Percentiles rank a stretch among this genome's conserved stretches.
These are phyloP conservation scores for Ormyrus labotus DNA, from an alignment of 2,888 invertebrate species.

Conservation along the genomic window DNA sequence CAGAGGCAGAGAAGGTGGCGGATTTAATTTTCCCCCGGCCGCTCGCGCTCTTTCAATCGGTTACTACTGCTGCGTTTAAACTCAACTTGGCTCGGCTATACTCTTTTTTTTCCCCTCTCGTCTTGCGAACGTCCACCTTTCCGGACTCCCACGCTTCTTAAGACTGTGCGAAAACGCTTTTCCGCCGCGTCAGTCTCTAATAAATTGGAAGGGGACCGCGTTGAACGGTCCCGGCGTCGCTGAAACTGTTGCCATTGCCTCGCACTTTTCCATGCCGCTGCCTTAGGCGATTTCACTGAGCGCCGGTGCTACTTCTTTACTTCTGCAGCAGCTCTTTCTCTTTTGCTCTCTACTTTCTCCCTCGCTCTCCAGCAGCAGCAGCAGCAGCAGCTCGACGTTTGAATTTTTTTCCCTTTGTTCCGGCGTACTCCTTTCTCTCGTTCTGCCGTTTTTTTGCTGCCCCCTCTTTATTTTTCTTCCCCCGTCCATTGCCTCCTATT, in stretches of 20 bases:
- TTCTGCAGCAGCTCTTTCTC: not conserved
- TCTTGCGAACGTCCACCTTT: constrained; percentile 31
- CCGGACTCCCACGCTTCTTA: constrained; percentile 53
- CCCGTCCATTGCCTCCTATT: constrained; percentile 1
- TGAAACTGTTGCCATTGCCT: constrained; percentile 18
- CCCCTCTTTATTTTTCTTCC: constrained; percentile 19
- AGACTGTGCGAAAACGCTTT: constrained; percentile 34
- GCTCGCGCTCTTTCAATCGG: constrained; percentile 43
- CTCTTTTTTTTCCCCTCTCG: not conserved
- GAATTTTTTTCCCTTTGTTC: constrained; percentile 30
- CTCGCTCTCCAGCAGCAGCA: not conserved
- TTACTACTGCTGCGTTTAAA: constrained; percentile 27
- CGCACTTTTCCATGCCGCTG: constrained; percentile 23
- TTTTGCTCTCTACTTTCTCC: not conserved
- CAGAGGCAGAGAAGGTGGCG: constrained; percentile 49
- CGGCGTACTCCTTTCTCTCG: not conserved
- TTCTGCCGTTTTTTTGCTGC: not conserved
- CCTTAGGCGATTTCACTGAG: constrained; percentile 19
- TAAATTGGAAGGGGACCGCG: constrained; percentile 58
- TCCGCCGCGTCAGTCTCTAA: constrained; percentile 58
- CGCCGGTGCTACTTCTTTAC: not conserved
- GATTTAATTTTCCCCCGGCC: constrained; percentile 62
- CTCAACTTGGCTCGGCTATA: not conserved
- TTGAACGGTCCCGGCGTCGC: constrained; percentile 42
- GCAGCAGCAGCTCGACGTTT: not conserved